These are phyloP conservation scores for Lophura nycthemera DNA, from an alignment of 2,113 vertebrate species.

Conservation along the genomic window DNA sequence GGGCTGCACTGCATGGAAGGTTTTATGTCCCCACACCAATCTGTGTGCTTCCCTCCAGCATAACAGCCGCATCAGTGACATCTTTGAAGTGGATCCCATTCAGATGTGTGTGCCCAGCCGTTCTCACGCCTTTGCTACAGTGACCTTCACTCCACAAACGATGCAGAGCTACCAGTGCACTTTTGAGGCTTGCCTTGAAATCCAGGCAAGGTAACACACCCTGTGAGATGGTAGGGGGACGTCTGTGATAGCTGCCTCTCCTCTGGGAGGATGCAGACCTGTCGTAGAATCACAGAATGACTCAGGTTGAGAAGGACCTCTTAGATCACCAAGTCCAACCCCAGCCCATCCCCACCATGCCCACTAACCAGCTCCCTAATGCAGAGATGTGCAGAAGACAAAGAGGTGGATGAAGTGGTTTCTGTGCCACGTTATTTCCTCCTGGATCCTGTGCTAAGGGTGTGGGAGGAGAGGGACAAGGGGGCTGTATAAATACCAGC, in stretches of 20 bases:
- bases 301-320: too few relatives aligned
- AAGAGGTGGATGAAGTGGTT: neutral
- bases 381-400: neutral
- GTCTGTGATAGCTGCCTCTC: neutral
- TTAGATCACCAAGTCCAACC: too few relatives aligned
- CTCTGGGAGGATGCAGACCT: neutral
- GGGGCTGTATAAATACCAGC: neutral
- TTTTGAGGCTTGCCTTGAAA: slow-evolving; percentile 85
- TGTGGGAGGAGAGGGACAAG: neutral
- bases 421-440: neutral
- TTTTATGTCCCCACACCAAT: neutral
- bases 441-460: neutral
- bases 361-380: too few relatives aligned
- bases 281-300: neutral
- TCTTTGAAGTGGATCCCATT: slow-evolving; percentile 81
- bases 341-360: too few relatives aligned
- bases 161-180: slow-evolving; percentile 83
- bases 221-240: neutral
- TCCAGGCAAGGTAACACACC: slow-evolving; percentile 74
- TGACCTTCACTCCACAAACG: slow-evolving; percentile 83
- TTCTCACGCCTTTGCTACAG: slow-evolving; percentile 79
- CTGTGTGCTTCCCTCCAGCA: slow-evolving; percentile 59
- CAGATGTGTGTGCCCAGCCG: slow-evolving; percentile 79
- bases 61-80: slow-evolving; percentile 29
- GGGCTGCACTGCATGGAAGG: fast-evolving